These are phyloP conservation scores for Nesogale talazaci DNA, from an alignment of 2,113 vertebrate genomes.

Conservation along the genomic window DNA sequence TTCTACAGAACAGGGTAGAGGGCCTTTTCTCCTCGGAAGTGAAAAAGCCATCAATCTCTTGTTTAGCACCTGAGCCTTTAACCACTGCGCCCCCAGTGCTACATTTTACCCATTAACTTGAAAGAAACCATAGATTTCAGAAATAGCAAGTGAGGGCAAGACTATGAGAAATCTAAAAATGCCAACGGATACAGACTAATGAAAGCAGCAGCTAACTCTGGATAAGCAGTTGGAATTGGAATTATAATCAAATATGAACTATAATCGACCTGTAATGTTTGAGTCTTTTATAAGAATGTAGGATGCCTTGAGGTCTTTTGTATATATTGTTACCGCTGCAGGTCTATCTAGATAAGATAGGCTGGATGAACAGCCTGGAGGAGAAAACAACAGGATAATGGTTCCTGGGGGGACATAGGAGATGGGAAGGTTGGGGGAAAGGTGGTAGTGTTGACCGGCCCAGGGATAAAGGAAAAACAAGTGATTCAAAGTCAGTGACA, in stretches of 20 bases:
- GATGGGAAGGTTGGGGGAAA: no score
- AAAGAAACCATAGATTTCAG: neutral
- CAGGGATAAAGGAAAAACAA: no score
- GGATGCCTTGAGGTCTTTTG: no score
- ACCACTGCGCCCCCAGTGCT: neutral
- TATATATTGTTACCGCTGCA: no score
- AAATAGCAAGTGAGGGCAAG: neutral
- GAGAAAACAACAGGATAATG: no score
- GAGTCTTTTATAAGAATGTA: neutral
- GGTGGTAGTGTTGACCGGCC: no score
- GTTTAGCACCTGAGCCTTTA: neutral
- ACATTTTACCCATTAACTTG: neutral
- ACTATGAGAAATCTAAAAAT: neutral
- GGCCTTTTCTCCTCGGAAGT: neutral
- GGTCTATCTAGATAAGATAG: no score
- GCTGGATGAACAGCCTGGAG: no score
- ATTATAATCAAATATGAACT: neutral
- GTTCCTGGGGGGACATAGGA: no score
- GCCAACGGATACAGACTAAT: neutral
- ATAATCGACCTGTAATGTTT: neutral
- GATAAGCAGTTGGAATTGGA: neutral
- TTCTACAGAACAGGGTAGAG: neutral
- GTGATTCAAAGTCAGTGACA: no score
- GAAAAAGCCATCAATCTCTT: neutral
- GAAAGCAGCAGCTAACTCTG: neutral